Conservation (phyloP, 2,888 invertebrate species). For the Drosophila anceps region DNA sequence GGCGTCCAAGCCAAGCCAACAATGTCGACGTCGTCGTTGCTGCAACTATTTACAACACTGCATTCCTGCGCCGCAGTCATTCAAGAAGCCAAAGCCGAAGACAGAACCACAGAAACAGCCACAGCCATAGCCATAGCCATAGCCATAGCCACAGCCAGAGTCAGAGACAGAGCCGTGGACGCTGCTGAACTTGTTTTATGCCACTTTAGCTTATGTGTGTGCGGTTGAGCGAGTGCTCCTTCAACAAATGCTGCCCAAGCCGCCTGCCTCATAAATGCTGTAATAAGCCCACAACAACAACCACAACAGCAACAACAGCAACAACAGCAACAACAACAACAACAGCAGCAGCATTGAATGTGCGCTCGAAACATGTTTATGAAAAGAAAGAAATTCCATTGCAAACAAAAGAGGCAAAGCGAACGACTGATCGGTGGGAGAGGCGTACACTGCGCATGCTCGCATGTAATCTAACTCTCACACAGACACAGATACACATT, state of each 20-base stretch:
- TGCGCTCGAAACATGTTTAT: constrained; percentile 76
- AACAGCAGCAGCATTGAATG: constrained; percentile 27
- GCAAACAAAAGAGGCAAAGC: constrained; percentile 71
- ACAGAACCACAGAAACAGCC: constrained; percentile 25
- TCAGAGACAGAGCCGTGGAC: constrained; percentile 20
- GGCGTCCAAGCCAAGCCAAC: constrained; percentile 59
- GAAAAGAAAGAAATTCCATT: constrained; percentile 82
- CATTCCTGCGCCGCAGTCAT: constrained; percentile 76
- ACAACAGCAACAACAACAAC: constrained; percentile 42
- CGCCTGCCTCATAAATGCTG: constrained; percentile 73
- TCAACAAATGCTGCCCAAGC: constrained; percentile 53
- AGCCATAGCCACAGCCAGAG: constrained; percentile 14
- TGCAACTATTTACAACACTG: constrained; percentile 75
- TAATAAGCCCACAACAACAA: constrained; percentile 69
- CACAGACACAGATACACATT: constrained; percentile 11
- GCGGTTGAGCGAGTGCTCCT: constrained; percentile 64
- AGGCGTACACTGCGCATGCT: constrained; percentile 63
- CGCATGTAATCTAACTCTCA: constrained; percentile 62
- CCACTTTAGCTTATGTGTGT: constrained; percentile 69
- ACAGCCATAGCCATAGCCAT: background rate
- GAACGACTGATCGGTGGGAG: constrained; percentile 48
- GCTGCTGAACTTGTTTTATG: constrained; percentile 73
- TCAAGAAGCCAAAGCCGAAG: constrained; percentile 65
- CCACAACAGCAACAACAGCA: constrained; percentile 38
- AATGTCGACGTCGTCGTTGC: constrained; percentile 62